Conservation (phyloP, 2,113 vertebrate genomes). For the Boleophthalmus pectinirostris region DNA sequence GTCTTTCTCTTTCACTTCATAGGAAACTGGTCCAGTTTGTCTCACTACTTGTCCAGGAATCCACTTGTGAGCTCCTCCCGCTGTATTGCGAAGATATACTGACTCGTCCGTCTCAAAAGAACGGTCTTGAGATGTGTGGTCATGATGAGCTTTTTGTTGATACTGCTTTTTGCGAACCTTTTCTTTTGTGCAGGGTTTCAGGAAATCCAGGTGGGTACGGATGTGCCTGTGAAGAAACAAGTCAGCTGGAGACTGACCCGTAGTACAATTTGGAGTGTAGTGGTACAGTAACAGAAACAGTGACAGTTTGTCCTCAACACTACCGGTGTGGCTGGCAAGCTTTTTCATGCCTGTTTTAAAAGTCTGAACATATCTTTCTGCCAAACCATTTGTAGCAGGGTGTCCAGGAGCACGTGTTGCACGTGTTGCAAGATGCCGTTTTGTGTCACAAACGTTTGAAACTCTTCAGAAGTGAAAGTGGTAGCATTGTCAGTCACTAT, state of each 20-base stretch:
- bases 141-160: neutral
- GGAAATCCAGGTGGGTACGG: too few relatives aligned
- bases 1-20: neutral
- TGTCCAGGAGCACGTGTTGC: neutral
- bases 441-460: neutral
- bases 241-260: too few relatives aligned
- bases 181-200: neutral
- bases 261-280: neutral
- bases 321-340: neutral
- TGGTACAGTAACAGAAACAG: neutral
- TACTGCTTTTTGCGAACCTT: neutral
- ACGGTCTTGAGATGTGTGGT: neutral
- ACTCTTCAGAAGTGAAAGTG: neutral
- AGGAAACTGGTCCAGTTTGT: neutral
- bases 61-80: neutral
- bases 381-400: neutral
- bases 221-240: neutral
- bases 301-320: neutral
- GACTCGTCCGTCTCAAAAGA: neutral
- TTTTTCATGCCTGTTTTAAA: neutral
- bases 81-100: neutral
- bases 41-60: neutral
- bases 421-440: neutral
- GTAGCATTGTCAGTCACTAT: conserved; percentile 1
- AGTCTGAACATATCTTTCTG: neutral